Evolutionary conservation across 2,888 invertebrate species (phyloP).

Genomic region (Leptopilina myrica): DNA sequence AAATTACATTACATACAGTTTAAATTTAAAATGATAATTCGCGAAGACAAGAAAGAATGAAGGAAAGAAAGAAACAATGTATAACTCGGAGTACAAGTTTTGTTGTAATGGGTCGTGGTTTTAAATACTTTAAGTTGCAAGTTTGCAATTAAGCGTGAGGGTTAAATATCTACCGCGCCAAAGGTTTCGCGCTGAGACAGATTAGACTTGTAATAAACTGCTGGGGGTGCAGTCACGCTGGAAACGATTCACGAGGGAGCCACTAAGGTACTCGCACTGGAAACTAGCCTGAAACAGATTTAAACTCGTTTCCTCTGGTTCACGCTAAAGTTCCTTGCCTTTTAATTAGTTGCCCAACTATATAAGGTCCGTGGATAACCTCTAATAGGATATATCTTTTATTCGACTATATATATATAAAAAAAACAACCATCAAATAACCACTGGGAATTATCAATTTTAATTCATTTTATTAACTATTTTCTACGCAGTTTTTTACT

Average conservation of each 20-base stretch:
- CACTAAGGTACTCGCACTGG: conserved; percentile 74
- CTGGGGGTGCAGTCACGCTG: conserved; percentile 70
- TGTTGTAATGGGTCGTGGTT: conserved; percentile 20
- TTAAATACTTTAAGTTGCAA: conserved; percentile 44
- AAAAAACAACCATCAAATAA: neutral
- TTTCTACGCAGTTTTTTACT: too few relatives aligned
- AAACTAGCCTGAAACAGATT: conserved; percentile 76
- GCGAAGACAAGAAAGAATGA: neutral
- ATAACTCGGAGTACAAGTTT: neutral
- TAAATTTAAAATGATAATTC: too few relatives aligned
- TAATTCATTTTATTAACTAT: too few relatives aligned
- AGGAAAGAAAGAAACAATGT: neutral
- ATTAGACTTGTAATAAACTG: conserved; percentile 75
- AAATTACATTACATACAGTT: too few relatives aligned
- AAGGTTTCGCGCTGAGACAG: conserved; percentile 65
- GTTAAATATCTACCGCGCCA: conserved; percentile 67
- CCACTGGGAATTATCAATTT: neutral
- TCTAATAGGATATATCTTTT: conserved; percentile 34
- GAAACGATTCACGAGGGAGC: conserved; percentile 75
- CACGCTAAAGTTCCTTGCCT: conserved; percentile 72
- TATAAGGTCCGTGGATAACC: conserved; percentile 41
- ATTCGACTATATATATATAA: conserved; percentile 2
- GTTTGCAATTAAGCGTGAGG: conserved; percentile 56
- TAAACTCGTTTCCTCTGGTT: conserved; percentile 75
- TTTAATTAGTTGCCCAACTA: conserved; percentile 72